Conservation (phyloP, 2,888 invertebrate species). For the Bursaphelenchus okinawaensis region DNA sequence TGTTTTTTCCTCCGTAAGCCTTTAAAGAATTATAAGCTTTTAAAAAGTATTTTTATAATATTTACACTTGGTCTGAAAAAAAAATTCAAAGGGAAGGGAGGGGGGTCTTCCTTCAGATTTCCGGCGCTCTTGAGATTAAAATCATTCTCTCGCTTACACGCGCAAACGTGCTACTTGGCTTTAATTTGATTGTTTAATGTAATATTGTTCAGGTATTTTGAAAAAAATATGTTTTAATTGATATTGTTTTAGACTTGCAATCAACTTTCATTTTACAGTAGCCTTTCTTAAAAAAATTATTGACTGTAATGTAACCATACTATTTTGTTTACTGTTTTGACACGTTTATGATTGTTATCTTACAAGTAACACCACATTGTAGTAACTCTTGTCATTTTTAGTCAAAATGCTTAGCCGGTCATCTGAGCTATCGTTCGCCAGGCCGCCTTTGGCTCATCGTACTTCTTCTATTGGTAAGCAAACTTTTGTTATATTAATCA, state of each 20-base stretch:
- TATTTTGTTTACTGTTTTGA: no score
- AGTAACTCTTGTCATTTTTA: no score
- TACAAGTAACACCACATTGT: no score
- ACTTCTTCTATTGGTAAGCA: constrained; percentile 8
- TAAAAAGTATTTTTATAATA: background rate
- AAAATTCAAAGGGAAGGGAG: background rate
- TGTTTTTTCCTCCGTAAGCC: background rate
- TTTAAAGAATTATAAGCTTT: background rate
- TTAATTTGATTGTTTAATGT: no score
- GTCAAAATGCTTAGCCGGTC: background rate
- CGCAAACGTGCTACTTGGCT: background rate
- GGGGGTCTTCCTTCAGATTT: background rate
- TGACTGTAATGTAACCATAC: no score
- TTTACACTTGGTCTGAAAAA: background rate
- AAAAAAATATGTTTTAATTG: no score
- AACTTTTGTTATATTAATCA: background rate
- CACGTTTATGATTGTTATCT: no score
- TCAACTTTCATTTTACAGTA: background rate
- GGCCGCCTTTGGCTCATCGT: constrained; percentile 11
- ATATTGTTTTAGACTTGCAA: background rate
- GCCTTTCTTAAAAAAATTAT: background rate
- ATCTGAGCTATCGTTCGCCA: background rate
- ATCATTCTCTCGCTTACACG: background rate
- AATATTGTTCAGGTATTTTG: no score
- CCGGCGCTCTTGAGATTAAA: background rate